phyloP scores from a whole-genome alignment of 2,888 invertebrate genomes.

The Ormyrus pomaceus region DNA sequence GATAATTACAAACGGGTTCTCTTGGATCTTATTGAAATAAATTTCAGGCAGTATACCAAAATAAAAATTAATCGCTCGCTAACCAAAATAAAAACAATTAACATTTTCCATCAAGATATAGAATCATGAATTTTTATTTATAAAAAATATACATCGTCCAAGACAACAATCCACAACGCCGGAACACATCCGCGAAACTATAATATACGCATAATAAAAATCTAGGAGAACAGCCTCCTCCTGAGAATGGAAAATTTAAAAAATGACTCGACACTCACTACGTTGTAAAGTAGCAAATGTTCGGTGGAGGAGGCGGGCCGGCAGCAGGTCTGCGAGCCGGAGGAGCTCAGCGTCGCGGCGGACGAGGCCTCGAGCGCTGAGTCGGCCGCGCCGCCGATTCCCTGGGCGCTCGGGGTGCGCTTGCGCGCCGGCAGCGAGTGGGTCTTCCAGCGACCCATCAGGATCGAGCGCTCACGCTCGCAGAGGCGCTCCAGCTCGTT shows the following conservation, averaged over 20 bases:
- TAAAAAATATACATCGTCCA: too few species aligned
- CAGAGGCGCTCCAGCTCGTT: slow-evolving; percentile 89
- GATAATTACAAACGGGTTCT: neutral
- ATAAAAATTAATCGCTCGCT: too few species aligned
- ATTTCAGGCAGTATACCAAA: too few species aligned
- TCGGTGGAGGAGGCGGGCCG: slow-evolving; percentile 90
- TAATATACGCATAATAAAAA: neutral
- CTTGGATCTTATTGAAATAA: neutral
- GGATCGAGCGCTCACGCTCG: slow-evolving; percentile 87
- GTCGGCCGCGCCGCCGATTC: neutral
- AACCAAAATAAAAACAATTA: too few species aligned
- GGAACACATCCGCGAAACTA: neutral
- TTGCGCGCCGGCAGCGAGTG: slow-evolving; percentile 92
- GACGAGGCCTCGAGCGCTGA: slow-evolving; percentile 42
- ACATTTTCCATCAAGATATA: too few species aligned
- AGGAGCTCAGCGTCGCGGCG: slow-evolving; percentile 19
- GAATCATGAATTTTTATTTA: too few species aligned
- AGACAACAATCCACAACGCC: too few species aligned
- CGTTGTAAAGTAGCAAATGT: slow-evolving; percentile 77
- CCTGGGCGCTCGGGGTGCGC: slow-evolving; percentile 81
- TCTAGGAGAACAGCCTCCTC: neutral
- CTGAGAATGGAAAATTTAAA: neutral
- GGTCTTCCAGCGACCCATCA: slow-evolving; percentile 93
- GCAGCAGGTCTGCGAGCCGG: slow-evolving; percentile 78
- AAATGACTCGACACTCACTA: slow-evolving; percentile 65